These are phyloP conservation scores for Willisornis vidua DNA, from an alignment of 2,113 vertebrate species.

Conservation along the genomic window DNA sequence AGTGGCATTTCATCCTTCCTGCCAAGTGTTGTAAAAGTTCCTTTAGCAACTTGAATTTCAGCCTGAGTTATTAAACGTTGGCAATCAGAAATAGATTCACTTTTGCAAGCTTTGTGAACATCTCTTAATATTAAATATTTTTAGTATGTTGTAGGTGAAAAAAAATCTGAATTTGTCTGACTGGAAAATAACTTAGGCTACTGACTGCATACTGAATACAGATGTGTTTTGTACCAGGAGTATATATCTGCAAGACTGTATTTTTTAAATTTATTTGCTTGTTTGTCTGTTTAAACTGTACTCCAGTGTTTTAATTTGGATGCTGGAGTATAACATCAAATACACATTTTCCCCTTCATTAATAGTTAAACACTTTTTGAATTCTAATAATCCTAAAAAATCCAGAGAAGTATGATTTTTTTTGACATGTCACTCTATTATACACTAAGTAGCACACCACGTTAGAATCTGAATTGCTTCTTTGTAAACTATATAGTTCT, in stretches of 20 bases:
- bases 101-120: background rate
- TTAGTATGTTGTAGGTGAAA: slow-evolving; percentile 14
- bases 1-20: slow-evolving; percentile 40
- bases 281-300: background rate
- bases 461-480: background rate
- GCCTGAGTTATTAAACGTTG: slow-evolving; percentile 19
- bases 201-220: background rate
- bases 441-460: background rate
- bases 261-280: no score
- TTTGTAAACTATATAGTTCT: background rate
- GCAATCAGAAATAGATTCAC: slow-evolving; percentile 35
- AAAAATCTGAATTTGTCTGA: slow-evolving; percentile 24
- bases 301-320: background rate
- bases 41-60: slow-evolving; percentile 43
- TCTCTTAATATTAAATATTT: background rate
- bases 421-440: background rate
- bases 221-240: background rate
- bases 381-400: background rate
- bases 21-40: slow-evolving; percentile 47
- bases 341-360: background rate
- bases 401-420: background rate
- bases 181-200: slow-evolving; percentile 56
- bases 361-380: background rate
- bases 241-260: background rate
- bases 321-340: background rate